Evolutionary conservation across 1,140 invertebrate species (phyloP).

Genomic region (Hestina assimilis): DNA sequence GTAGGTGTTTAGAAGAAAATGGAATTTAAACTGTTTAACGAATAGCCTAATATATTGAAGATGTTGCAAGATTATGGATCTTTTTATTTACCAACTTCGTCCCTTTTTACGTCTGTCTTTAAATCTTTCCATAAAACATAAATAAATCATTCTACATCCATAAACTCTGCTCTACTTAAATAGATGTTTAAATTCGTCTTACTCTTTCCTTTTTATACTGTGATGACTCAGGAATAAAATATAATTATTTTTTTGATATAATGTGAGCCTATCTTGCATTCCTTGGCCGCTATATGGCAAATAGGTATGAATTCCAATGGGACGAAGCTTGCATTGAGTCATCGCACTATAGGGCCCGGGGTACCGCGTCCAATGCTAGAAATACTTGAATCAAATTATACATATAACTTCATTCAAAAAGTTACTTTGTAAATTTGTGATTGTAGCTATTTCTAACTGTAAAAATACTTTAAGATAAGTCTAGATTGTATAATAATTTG

Average conservation of each 20-base stretch:
- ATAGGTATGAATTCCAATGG: slow-evolving; percentile 51
- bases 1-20: slow-evolving; percentile 51
- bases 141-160: slow-evolving; percentile 51
- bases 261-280: slow-evolving; percentile 2
- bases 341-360: slow-evolving; percentile 74
- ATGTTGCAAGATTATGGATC: slow-evolving; percentile 68
- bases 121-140: slow-evolving; percentile 41
- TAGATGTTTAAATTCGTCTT: slow-evolving; percentile 49
- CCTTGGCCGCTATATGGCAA: slow-evolving; percentile 29
- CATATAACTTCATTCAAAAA: not conserved
- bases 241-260: not conserved
- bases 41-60: slow-evolving; percentile 72
- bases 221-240: slow-evolving; percentile 69
- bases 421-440: not conserved
- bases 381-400: slow-evolving; percentile 30
- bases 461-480: not conserved
- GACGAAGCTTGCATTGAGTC: slow-evolving; percentile 78
- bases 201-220: slow-evolving; percentile 58
- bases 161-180: slow-evolving; percentile 48
- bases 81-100: slow-evolving; percentile 66
- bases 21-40: slow-evolving; percentile 57
- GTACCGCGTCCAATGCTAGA: slow-evolving; percentile 42
- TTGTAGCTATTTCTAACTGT: not conserved
- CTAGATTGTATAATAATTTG: not conserved
- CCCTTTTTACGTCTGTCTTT: slow-evolving; percentile 46